Evolutionary conservation across 1,140 invertebrate species (phyloP), one percentile per base, ranked within the genome.

Genomic region (Lordiphosa stackelbergi): DNA sequence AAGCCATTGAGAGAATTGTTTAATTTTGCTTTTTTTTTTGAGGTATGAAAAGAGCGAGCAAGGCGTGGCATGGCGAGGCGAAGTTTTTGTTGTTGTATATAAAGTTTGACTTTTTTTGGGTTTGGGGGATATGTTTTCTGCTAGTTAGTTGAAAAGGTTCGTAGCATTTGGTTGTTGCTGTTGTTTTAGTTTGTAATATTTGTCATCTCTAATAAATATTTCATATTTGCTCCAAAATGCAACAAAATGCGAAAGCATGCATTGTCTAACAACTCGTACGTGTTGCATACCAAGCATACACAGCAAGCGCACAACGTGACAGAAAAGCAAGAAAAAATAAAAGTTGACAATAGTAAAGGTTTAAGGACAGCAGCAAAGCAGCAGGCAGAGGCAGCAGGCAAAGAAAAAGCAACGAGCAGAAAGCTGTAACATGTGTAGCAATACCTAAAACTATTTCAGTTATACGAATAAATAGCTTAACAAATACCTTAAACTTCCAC

Each of bases 41-140:
- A 59, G 59, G 48, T 60, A 66, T 61, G 66, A 63, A 79, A 61
- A 63, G 62, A 69, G 66, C 72, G 77, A 79, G 75, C 75, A 81
- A 81, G 75, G 75, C 75, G 58, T 81, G 69, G 65, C 58, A 53
- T 41, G 37, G 28, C 38, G 48, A 64, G 55, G 52, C 75, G 62
- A 81, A 69, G 53, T 64, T 65, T 56, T 60, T 66, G 40, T 54
- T 74, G 52, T 55, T 77, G 38, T 52, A 48, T 66, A 42, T 53
- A 57, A 46, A 66, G 64, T 62, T 58, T 78, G 46, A 65, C 69
- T 53, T 48, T 49, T 24, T 24, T 24, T 24, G 2, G 13, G 54
- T 12, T 64, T 53, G 41, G 69, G 45, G 28, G 28, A 7, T 46
- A 46, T 24, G 22, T 46, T 58, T 66, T 73, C 52, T 61, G 66